These are phyloP conservation scores for Heliconius melpomene DNA, from an alignment of 1,140 invertebrate genomes.

Conservation along the genomic window DNA sequence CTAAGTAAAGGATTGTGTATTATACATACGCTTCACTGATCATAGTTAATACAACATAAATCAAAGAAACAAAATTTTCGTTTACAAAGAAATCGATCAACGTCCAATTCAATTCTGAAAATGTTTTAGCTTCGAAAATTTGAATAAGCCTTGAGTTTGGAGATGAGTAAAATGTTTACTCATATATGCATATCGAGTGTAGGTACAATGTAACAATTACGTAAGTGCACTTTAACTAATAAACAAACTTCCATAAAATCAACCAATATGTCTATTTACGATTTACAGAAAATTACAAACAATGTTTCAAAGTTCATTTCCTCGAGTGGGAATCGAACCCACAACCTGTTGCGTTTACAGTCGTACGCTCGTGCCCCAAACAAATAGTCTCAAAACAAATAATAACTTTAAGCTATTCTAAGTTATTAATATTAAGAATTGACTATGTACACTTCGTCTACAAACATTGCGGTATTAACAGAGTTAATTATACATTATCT, in stretches of 20 bases:
- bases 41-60: too few species aligned
- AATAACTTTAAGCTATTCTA: neutral
- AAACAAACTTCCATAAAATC: neutral
- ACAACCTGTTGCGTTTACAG: too few species aligned
- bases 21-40: too few species aligned
- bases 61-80: too few species aligned
- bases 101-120: too few species aligned
- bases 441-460: conserved; percentile 7
- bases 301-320: neutral
- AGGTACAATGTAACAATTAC: neutral
- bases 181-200: neutral
- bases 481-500: conserved; percentile 29
- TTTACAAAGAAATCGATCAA: too few species aligned
- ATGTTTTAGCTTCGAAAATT: neutral
- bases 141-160: neutral
- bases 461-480: conserved; percentile 19
- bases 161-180: conserved; percentile 6
- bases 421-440: neutral
- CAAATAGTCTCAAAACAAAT: neutral
- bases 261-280: neutral
- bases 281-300: conserved; percentile 7
- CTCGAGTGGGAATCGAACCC: too few species aligned
- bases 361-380: neutral
- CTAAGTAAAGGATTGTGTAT: too few species aligned
- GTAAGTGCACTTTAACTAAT: conserved; percentile 1